A percentile compares a stretch with the other conserved stretches of the same genome.
Conservation (phyloP, 2,113 vertebrate genomes). For the Mionectes macconnelli region DNA sequence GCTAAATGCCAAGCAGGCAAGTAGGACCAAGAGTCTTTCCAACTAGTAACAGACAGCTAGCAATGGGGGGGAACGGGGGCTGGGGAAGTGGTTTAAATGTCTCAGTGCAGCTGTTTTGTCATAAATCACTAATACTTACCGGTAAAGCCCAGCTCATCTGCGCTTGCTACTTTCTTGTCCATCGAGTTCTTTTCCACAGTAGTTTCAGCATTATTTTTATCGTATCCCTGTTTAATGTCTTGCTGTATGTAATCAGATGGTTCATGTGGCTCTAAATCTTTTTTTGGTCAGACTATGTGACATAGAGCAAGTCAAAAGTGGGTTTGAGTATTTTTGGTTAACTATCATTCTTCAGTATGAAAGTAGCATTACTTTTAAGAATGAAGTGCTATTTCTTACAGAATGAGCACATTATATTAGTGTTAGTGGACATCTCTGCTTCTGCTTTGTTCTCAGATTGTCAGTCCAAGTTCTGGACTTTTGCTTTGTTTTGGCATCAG, state of each 20-base stretch:
- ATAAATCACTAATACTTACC: slow-evolving; percentile 13
- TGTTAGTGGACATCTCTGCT: background rate
- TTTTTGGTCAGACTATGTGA: background rate
- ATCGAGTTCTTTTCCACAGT: background rate
- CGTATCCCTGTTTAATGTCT: background rate
- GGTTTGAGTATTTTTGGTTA: background rate
- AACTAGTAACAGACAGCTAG: background rate
- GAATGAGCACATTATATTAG: background rate
- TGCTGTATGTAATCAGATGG: background rate
- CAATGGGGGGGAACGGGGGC: background rate
- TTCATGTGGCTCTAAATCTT: background rate
- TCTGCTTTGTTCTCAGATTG: background rate
- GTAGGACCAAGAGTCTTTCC: background rate
- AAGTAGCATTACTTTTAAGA: background rate
- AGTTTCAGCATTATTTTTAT: background rate
- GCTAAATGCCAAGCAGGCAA: slow-evolving; percentile 42
- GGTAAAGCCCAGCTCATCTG: background rate
- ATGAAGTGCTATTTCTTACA: background rate
- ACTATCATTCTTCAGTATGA: background rate
- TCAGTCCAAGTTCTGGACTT: background rate
- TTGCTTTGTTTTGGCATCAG: background rate
- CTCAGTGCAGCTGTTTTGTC: slow-evolving; percentile 13
- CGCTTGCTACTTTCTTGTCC: background rate
- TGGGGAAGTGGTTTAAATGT: background rate
- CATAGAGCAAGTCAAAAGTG: background rate